These are phyloP conservation scores for Scylla paramamosain DNA, from an alignment of 1,140 invertebrate species.

Conservation along the genomic window DNA sequence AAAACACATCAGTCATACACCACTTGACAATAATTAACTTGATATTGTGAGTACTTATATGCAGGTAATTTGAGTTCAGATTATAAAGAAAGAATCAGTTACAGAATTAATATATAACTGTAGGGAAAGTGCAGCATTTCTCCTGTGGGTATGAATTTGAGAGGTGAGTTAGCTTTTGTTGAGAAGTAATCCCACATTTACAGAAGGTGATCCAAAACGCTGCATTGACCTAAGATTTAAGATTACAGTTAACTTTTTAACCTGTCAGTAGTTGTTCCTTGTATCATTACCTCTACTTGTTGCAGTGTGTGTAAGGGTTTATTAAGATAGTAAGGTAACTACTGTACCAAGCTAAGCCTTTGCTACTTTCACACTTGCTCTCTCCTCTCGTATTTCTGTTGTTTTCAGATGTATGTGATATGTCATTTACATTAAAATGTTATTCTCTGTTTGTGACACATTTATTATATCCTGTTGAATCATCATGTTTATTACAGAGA, in stretches of 20 bases:
- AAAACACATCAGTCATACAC: too few relatives aligned
- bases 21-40: background rate
- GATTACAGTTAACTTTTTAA: conserved; percentile 39
- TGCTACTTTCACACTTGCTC: conserved; percentile 23
- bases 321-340: background rate
- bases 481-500: too few relatives aligned
- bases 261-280: conserved; percentile 34
- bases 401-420: conserved; percentile 64
- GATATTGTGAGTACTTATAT: background rate
- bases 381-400: conserved; percentile 44
- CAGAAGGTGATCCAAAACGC: background rate
- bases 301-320: background rate
- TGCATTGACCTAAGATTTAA: conserved; percentile 39
- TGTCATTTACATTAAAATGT: conserved; percentile 72
- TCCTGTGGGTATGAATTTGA: background rate
- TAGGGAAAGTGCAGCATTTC: too few relatives aligned
- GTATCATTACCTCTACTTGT: conserved; percentile 29
- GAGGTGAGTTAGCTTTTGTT: background rate
- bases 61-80: background rate
- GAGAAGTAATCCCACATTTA: background rate
- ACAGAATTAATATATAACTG: too few relatives aligned
- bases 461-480: background rate
- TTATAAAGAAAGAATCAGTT: too few relatives aligned
- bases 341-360: conserved; percentile 1
- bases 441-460: conserved; percentile 61